Percentiles rank a stretch among this genome's conserved stretches.
These are phyloP conservation scores for Xylota sylvarum DNA, from an alignment of 2,888 invertebrate species.

Conservation along the genomic window DNA sequence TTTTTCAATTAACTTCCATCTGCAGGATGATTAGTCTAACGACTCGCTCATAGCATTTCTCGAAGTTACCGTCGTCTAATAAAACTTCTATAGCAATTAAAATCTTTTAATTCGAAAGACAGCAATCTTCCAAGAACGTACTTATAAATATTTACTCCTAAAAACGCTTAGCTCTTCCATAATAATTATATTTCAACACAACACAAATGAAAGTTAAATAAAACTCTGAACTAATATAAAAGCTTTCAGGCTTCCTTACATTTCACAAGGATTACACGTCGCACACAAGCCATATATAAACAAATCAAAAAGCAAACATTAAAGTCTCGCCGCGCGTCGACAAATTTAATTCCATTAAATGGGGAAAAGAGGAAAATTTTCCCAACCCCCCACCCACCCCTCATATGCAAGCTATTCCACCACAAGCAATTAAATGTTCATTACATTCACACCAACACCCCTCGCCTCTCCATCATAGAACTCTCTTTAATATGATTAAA, in stretches of 20 bases:
- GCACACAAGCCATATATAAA: neutral
- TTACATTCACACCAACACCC: constrained; percentile 21
- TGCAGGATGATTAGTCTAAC: too few species aligned
- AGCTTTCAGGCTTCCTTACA: neutral
- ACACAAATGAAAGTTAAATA: constrained; percentile 8
- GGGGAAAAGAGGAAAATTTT: neutral
- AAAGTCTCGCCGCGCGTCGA: neutral
- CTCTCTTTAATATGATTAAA: constrained; percentile 53
- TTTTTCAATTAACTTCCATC: too few species aligned
- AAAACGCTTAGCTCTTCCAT: neutral
- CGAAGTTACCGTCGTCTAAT: too few species aligned
- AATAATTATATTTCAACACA: constrained; percentile 1
- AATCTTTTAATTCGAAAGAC: neutral
- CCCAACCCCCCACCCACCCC: neutral
- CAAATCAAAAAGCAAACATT: constrained; percentile 1
- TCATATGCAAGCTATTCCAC: neutral
- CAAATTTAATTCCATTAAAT: neutral
- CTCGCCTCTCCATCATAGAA: neutral
- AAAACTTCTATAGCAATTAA: too few species aligned
- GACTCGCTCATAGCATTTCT: too few species aligned
- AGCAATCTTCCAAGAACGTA: neutral
- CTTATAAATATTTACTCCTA: neutral
- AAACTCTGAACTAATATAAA: constrained; percentile 1
- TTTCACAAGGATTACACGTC: neutral
- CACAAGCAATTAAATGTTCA: constrained; percentile 33